Evolutionary conservation across 2,797 vertebrate species (phyloP), one percentile per base, ranked within the genome.

Genomic region (Scolopax bukidnonensis): DNA sequence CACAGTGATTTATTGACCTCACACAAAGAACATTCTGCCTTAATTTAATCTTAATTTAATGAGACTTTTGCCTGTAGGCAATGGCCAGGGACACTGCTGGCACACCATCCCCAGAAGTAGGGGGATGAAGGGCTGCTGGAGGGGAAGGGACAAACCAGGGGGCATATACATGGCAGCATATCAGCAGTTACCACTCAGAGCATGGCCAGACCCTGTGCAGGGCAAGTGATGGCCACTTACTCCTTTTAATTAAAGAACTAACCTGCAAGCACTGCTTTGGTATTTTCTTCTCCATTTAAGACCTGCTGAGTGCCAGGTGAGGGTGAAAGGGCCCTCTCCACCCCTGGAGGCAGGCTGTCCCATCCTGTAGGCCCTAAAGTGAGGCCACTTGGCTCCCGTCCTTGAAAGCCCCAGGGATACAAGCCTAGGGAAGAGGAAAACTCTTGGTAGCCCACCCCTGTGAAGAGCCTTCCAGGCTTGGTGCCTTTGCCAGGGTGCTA

Each of bases 191-290:
- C 16, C 33, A 53, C 9, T 5, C 45, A 25, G 15, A 41, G 53
- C 83, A 47, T 0, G 0, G 24, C 17, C 48, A 90, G n/a, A 13
- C 25, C 65, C 30, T 7, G 4, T 5, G 6, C 0, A 1, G 32
- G 47, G 33, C 0, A 1, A 57, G 24, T 1, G 5, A 7, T 21
- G 17, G 73, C 33, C 57, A 64, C 83, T 71, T 43, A 11, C 10
- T 84, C 41, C 32, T 85, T 45, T 51, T 51, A 41, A 94, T 90
- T 96, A 96, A 96, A 96, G 50, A 92, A 74, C 50, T 79, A 75
- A 86, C 20, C 56, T 69, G 24, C 6, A 84, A 64, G 11, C 8
- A 18, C 7, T 25, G 50, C 59, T 79, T 67, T 65, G 41, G 2
- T 9, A 30, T 67, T 80, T 70, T 76, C 27, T 77, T 27, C 21